Evolutionary conservation across 2,888 invertebrate species (phyloP).

Genomic region (Eretmocerus hayati): DNA sequence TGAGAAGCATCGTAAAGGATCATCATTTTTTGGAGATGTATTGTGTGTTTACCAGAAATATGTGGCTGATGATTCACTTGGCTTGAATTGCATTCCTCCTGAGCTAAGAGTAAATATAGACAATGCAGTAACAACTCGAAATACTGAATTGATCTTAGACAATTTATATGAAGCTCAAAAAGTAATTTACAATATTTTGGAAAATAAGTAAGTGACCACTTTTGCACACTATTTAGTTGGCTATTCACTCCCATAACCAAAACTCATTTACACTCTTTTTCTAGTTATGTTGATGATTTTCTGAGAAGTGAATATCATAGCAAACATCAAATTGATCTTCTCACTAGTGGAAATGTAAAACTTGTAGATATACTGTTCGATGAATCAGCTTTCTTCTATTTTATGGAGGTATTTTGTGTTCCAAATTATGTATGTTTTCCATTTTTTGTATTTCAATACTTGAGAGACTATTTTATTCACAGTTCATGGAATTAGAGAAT

Average conservation of each 20-base stretch:
- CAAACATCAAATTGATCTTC: conserved; percentile 87
- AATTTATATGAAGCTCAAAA: conserved; percentile 71
- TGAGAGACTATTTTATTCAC: conserved; percentile 19
- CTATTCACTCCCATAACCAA: no score
- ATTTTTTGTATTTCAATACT: no score
- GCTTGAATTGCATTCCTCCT: conserved; percentile 55
- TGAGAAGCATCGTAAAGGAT: conserved; percentile 25
- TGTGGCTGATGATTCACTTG: conserved; percentile 62
- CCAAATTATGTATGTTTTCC: no score
- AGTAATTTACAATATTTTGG: conserved; percentile 61
- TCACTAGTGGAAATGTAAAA: conserved; percentile 71
- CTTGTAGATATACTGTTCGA: conserved; percentile 85
- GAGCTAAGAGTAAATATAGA: conserved; percentile 55
- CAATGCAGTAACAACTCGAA: conserved; percentile 62
- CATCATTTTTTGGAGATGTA: conserved; percentile 51
- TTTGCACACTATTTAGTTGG: no score
- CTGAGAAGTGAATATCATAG: conserved; percentile 79
- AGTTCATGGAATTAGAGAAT: conserved; percentile 86
- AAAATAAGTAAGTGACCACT: conserved; percentile 60
- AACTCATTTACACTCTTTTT: no score
- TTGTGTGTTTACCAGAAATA: conserved; percentile 71
- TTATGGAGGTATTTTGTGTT: conserved; percentile 68
- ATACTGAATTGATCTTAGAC: conserved; percentile 59
- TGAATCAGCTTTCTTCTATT: conserved; percentile 85
- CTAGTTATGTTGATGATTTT: conserved; percentile 70